Evolutionary conservation across 2,797 vertebrate genomes (phyloP).

Genomic region (Pempheris klunzingeri): DNA sequence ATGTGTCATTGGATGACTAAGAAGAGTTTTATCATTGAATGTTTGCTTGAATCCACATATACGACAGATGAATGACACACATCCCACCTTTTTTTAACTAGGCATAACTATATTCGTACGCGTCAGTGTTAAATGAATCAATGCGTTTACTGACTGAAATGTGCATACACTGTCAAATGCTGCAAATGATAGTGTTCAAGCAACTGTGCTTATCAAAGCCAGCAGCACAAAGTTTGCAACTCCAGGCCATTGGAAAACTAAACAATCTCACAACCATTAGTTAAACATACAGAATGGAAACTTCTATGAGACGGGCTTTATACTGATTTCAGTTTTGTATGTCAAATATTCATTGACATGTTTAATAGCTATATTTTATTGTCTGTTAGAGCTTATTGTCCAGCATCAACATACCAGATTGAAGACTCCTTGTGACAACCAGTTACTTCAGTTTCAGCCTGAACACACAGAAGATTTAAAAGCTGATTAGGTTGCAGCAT

Average conservation of each 20-base stretch:
- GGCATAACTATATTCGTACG: neutral
- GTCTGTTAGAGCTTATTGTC: neutral
- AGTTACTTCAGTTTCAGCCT: neutral
- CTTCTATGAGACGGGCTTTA: neutral
- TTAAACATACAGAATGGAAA: neutral
- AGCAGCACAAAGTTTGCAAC: neutral
- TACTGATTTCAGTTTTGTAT: neutral
- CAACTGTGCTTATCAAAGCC: neutral
- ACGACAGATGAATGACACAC: constrained; percentile 12
- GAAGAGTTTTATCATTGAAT: neutral
- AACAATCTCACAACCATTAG: neutral
- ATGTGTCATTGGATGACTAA: constrained; percentile 43
- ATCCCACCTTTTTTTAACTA: neutral
- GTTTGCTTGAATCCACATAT: constrained; percentile 14
- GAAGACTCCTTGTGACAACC: neutral
- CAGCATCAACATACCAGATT: neutral
- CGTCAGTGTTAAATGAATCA: neutral
- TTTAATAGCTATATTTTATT: neutral
- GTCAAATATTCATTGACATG: neutral
- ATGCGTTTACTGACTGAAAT: constrained; percentile 25
- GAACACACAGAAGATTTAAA: neutral
- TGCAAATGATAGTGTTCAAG: constrained; percentile 19
- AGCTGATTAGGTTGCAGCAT: neutral
- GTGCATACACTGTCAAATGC: constrained; percentile 13
- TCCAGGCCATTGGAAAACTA: neutral